Percentiles rank a stretch among this genome's conserved stretches.
Evolutionary conservation across 1,140 invertebrate genomes (phyloP).

Genomic region (Hormaphis cornu): DNA sequence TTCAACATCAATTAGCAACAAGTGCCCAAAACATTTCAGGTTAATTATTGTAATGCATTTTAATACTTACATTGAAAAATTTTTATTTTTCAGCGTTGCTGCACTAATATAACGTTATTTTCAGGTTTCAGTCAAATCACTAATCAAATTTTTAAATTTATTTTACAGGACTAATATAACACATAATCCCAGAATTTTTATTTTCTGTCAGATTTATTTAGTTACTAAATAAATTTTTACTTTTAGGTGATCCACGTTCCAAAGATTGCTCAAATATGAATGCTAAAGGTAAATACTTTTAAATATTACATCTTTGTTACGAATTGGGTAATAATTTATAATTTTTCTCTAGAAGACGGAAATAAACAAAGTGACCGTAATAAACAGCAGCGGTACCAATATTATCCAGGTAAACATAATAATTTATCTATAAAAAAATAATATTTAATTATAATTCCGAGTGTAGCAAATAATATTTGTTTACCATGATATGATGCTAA

Average conservation of each 20-base stretch:
- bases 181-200: background rate
- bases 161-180: background rate
- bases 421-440: too few relatives aligned
- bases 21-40: constrained; percentile 25
- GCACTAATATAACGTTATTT: constrained; percentile 3
- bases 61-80: background rate
- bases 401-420: constrained; percentile 12
- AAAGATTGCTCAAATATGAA: constrained; percentile 12
- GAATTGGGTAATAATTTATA: background rate
- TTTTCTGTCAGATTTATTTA: background rate
- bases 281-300: background rate
- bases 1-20: constrained; percentile 24
- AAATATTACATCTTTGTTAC: background rate
- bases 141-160: constrained; percentile 6
- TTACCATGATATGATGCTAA: too few relatives aligned
- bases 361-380: constrained; percentile 22
- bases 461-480: too few relatives aligned
- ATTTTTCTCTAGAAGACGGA: background rate
- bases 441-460: too few relatives aligned
- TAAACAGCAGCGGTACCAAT: constrained; percentile 19
- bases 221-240: background rate
- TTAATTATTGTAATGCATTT: constrained; percentile 19
- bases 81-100: constrained; percentile 12
- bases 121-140: background rate
- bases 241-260: constrained; percentile 13